Evolutionary conservation across 2,113 vertebrate species (phyloP).

Genomic region (Corydoras maculifer): DNA sequence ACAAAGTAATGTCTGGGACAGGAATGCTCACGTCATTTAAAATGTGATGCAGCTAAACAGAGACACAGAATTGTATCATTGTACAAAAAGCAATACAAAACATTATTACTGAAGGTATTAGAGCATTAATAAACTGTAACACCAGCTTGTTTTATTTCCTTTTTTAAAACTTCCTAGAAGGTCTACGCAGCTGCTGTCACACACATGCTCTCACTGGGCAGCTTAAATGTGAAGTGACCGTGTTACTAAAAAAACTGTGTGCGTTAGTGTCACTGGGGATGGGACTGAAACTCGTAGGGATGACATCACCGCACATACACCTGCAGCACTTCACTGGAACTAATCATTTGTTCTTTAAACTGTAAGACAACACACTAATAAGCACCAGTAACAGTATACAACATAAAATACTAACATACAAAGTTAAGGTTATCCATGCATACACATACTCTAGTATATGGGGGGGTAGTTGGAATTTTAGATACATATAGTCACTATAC

Average conservation of each 20-base stretch:
- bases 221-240: constrained; percentile 9
- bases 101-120: constrained; percentile 40
- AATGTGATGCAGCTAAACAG: constrained; percentile 28
- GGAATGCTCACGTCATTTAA: constrained; percentile 21
- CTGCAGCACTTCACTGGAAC: constrained; percentile 21
- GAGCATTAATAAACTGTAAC: constrained; percentile 26
- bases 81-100: constrained; percentile 43
- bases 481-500: constrained; percentile 41
- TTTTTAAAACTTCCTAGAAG: constrained; percentile 4
- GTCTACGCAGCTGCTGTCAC: constrained; percentile 15
- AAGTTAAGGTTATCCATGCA: constrained; percentile 41
- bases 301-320: constrained; percentile 25
- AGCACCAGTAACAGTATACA: constrained; percentile 41
- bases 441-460: constrained; percentile 45
- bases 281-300: constrained; percentile 20
- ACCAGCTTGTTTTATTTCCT: constrained; percentile 4
- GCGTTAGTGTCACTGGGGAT: constrained; percentile 21
- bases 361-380: constrained; percentile 35
- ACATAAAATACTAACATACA: constrained; percentile 39
- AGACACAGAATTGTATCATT: constrained; percentile 40
- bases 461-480: constrained; percentile 34
- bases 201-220: constrained; percentile 29
- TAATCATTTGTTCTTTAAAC: constrained; percentile 22
- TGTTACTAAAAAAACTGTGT: constrained; percentile 34
- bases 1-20: too few species aligned